phyloP scores from a whole-genome alignment of 2,888 invertebrate species.

The Campoletis raptor region DNA sequence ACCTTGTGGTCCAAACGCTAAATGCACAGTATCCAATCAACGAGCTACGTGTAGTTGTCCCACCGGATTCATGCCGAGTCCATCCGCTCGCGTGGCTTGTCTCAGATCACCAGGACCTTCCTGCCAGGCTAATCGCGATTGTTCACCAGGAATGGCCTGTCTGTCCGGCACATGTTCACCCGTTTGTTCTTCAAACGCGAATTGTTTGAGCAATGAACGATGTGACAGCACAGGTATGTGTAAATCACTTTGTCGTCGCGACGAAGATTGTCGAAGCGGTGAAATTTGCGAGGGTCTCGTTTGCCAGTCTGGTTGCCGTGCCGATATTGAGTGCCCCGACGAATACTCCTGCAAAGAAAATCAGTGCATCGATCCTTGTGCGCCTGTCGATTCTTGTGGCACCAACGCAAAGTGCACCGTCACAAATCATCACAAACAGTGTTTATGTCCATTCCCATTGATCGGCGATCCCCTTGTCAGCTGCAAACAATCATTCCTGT shows the following conservation, averaged over 20 bases:
- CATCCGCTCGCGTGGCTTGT: conserved; percentile 95
- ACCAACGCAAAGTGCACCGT: conserved; percentile 92
- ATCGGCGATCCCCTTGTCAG: conserved; percentile 91
- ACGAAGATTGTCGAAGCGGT: conserved; percentile 94
- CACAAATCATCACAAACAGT: conserved; percentile 90
- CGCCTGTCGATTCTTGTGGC: conserved; percentile 92
- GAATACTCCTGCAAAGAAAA: conserved; percentile 91
- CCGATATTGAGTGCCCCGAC: conserved; percentile 91
- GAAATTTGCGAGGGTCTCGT: conserved; percentile 94
- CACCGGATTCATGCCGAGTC: conserved; percentile 93
- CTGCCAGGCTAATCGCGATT: conserved; percentile 93
- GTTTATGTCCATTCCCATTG: conserved; percentile 90
- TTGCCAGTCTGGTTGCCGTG: conserved; percentile 93
- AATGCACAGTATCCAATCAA: conserved; percentile 92
- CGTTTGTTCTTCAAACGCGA: conserved; percentile 90
- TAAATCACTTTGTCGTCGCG: conserved; percentile 92
- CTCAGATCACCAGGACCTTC: conserved; percentile 91
- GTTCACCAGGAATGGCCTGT: conserved; percentile 90
- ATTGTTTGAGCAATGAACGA: conserved; percentile 93
- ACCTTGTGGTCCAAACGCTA: conserved; percentile 94
- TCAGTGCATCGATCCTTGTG: conserved; percentile 92
- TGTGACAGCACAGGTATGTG: conserved; percentile 91
- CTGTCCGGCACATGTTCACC: conserved; percentile 91
- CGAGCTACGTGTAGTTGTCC: conserved; percentile 93
- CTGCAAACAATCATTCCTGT: conserved; percentile 89